Evolutionary conservation across 2,888 invertebrate species (phyloP), one percentile per base, ranked within the genome.

Genomic region (Aphodius sticticus): DNA sequence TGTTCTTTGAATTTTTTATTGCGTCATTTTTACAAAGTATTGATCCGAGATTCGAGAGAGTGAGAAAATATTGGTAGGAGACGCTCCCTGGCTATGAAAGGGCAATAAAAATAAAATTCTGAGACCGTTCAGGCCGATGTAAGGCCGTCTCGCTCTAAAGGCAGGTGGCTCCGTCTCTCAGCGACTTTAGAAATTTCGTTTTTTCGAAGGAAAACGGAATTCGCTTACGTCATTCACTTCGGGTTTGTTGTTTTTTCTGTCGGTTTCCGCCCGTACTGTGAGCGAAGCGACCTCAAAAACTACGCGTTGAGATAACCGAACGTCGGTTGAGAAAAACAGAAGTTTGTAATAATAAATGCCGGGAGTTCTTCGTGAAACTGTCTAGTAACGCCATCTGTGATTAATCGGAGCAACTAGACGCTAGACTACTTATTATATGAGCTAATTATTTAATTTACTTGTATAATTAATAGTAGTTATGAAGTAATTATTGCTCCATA

Each of bases 1-100:
- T 53, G 53, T 53, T 53, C 53, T 53, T 53, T 53, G 53, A 53
- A 53, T 53, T 53, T 53, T 53, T 53, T 53, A 53, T 53, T 53
- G 53, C 53, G 53, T 53, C 53, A 53, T 53, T 53, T 53, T 53
- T 53, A 53, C 53, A 53, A 53, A 53, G 53, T 53, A 53, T 53
- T 53, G 53, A 53, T 53, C 6, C 53, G 26, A 38, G 38, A 38
- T 38, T 38, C 38, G 53, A 3, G 1, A 26, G 26, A 26, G 26
- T 26, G 26, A 26, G 26, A 26, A 26, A 26, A 26, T 26, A 26
- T 26, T 26, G 26, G 26, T 2, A 26, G 53, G 7, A 7, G 53
- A 0, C 53, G 9, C 2, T 53, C 53, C n/a, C n/a, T n/a, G 7
- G 53, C 53, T 53, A 53, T 53, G 12, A 9, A 53, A 53, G 53